phyloP scores from a whole-genome alignment of 2,113 vertebrate species.

The Bubalus kerabau region DNA sequence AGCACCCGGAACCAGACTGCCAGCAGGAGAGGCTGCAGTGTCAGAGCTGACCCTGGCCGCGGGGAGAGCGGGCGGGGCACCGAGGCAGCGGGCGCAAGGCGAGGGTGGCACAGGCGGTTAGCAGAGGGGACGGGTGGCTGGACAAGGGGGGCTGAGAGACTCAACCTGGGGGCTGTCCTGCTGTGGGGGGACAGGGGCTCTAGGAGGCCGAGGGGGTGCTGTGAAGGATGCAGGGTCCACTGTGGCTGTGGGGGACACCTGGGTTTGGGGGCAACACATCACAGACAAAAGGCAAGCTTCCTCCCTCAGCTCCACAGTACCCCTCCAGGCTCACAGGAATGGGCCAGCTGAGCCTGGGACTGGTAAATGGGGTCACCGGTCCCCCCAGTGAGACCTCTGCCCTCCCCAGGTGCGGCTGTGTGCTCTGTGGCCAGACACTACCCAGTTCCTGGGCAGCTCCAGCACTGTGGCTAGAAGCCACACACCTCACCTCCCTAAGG shows the following conservation, averaged over 20 bases:
- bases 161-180: neutral
- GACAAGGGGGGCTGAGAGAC: neutral
- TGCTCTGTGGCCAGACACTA: neutral
- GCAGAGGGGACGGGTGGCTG: neutral
- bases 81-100: neutral
- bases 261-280: no score
- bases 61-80: neutral
- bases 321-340: neutral
- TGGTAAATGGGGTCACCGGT: neutral
- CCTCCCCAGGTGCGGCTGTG: fast-evolving
- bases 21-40: neutral
- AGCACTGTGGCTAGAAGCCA: neutral
- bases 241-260: neutral
- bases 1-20: neutral
- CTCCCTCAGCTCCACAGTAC: no score
- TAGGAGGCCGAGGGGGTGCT: neutral
- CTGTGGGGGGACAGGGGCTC: neutral
- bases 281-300: neutral
- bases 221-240: neutral
- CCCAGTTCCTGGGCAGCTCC: neutral
- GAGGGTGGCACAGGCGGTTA: neutral
- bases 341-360: neutral
- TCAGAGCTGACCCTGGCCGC: no score
- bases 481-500: neutral
- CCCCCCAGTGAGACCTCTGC: neutral